Base-by-base conservation (phyloP, 2,113 vertebrate genomes). In the Turdus rufiventris region DNA sequence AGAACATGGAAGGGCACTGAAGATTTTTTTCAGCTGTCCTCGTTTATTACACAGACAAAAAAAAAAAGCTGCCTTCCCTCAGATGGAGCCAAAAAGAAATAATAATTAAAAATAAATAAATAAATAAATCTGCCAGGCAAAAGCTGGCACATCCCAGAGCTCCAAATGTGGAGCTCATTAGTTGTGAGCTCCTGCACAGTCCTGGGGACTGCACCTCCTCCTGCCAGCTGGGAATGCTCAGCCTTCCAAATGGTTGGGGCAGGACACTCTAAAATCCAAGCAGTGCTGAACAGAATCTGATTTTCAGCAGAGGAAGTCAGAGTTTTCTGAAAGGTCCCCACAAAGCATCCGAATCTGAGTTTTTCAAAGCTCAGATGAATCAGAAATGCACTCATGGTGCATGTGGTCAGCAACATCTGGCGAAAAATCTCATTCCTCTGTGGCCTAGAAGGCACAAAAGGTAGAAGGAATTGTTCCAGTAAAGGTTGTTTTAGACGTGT, bases 41-140 rank as follows among this genome's bases (percentile, higher is more conserved):
- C 7, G 1, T 47, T 92, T 89, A 74, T 24, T 73, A 61, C 58
- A 77, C 47, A 86, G 91, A 77, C 75, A 85, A 56, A 83, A 80
- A 56, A 83, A 80, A 80, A 67, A 91, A 90, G 83, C 72, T 91
- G 92, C 57, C 85, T 90, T 47, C 38, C 51, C 43, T 85, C 82
- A 76, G 66, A 4, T 84, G 71, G 45, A 77, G 61, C 68, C 76
- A 89, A 34, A 77, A 60, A 36, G 5, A 9, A 34, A 34, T 16
- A 18, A 29, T 9, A 54, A 56, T 19, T 15, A 21, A 51, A 19
- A 47, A 45, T 34, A 13, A 45, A 40, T 40, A 10, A 18, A 61
- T 25, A 20, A 40, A 29, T 42, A 51, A 53, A n/a, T 20, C 72
- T 86, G 76, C 38, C 94, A 91, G 45, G 61, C 51, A 86, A 83